Evolutionary conservation across 2,888 invertebrate species (phyloP).

Genomic region (Allacma fusca): DNA sequence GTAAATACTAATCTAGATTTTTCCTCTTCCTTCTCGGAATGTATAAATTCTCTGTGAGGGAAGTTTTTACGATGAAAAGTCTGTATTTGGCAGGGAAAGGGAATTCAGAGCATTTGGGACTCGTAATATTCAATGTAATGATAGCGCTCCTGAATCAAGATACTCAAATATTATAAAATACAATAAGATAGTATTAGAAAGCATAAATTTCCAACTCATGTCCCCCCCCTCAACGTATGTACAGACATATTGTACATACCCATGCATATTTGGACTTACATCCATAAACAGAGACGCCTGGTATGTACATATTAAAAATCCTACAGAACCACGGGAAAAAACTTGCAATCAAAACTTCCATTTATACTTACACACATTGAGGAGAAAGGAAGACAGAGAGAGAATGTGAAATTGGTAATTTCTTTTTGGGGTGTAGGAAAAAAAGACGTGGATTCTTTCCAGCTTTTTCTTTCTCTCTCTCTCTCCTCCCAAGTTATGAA

Average conservation of each 20-base stretch:
- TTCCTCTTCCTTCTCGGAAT: neutral
- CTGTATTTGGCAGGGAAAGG: too few species aligned
- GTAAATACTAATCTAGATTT: constrained; percentile 28
- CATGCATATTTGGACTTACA: too few species aligned
- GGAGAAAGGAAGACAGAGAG: constrained; percentile 19
- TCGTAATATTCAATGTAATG: constrained; percentile 14
- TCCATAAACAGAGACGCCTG: too few species aligned
- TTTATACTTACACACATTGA: neutral
- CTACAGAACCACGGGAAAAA: too few species aligned
- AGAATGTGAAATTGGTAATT: constrained; percentile 41
- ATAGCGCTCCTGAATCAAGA: neutral
- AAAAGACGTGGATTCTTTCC: constrained; percentile 29
- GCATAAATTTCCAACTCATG: constrained; percentile 9
- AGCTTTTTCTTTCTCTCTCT: constrained; percentile 18
- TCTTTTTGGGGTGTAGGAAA: constrained; percentile 9
- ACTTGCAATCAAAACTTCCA: too few species aligned
- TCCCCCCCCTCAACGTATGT: neutral
- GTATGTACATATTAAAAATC: too few species aligned
- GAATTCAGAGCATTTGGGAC: too few species aligned
- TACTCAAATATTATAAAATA: too few species aligned
- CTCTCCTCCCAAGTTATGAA: neutral
- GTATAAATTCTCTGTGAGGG: neutral
- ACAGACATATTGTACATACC: too few species aligned
- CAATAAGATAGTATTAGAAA: constrained; percentile 21
- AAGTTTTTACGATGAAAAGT: neutral